Evolutionary conservation across 2,888 invertebrate genomes (phyloP).

Genomic region (Drosophila tripunctata): DNA sequence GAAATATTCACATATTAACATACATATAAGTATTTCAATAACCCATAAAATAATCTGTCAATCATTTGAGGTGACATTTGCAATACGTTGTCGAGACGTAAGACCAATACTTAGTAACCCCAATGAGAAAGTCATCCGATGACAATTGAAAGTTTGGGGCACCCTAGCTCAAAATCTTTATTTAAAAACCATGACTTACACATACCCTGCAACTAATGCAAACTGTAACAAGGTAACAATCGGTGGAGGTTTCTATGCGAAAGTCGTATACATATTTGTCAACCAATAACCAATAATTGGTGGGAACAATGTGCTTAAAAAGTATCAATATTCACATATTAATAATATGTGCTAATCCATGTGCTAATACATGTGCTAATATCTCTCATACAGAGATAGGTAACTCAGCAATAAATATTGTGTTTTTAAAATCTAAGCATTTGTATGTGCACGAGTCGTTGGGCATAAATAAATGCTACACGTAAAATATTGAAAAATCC

Average conservation of each 20-base stretch:
- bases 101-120: slow-evolving; percentile 20
- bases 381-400: background rate
- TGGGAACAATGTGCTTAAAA: background rate
- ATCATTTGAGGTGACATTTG: slow-evolving; percentile 51
- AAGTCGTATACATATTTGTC: too few relatives aligned
- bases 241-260: too few relatives aligned
- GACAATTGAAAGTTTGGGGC: slow-evolving; percentile 61
- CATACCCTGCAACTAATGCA: slow-evolving; percentile 20
- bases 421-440: slow-evolving; percentile 4
- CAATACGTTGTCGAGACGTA: slow-evolving; percentile 36
- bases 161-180: background rate
- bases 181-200: background rate
- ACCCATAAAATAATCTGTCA: slow-evolving; percentile 75
- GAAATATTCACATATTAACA: too few relatives aligned
- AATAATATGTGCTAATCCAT: slow-evolving; percentile 5
- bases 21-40: slow-evolving; percentile 43
- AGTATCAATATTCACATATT: slow-evolving; percentile 30
- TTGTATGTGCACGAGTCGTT: background rate
- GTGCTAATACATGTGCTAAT: too few relatives aligned
- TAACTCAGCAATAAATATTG: slow-evolving; percentile 10
- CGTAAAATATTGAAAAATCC: slow-evolving; percentile 66
- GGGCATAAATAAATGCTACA: slow-evolving; percentile 66
- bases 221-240: background rate
- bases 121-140: slow-evolving; percentile 65
- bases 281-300: background rate